phyloP scores from a whole-genome alignment of 2,888 invertebrate genomes.

The Sarcophaga carnaria region DNA sequence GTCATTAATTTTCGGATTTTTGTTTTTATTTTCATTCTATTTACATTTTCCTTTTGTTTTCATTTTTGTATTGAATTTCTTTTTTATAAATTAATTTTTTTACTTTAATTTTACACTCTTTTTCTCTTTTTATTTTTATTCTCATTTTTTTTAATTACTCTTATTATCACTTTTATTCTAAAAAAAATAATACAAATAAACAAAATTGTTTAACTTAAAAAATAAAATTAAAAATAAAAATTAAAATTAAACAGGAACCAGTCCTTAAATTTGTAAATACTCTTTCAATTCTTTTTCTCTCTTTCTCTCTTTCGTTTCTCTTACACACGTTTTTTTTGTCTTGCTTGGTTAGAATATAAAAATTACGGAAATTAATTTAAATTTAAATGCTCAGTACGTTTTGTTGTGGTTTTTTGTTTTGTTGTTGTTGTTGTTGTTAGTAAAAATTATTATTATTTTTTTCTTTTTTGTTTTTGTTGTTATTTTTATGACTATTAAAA shows the following conservation, averaged over 20 bases:
- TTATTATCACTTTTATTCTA: slow-evolving; percentile 56
- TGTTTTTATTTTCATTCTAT: slow-evolving; percentile 20
- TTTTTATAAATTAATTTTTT: slow-evolving; percentile 32
- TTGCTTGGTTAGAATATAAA: slow-evolving; percentile 21
- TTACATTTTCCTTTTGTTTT: slow-evolving; percentile 60
- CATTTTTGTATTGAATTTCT: slow-evolving; percentile 29
- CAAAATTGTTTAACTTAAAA: slow-evolving; percentile 46
- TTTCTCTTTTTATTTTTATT: slow-evolving; percentile 40
- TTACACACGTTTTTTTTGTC: slow-evolving; percentile 14
- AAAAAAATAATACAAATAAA: slow-evolving; percentile 30
- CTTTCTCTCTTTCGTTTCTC: slow-evolving; percentile 24
- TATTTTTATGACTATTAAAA: slow-evolving; percentile 62
- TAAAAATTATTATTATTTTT: slow-evolving; percentile 49
- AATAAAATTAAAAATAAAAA: slow-evolving; percentile 42
- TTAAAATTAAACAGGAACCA: slow-evolving; percentile 60
- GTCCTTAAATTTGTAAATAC: slow-evolving; percentile 53
- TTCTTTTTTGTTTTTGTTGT: slow-evolving; percentile 30
- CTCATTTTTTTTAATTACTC: not conserved
- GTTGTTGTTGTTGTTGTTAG: slow-evolving; percentile 56
- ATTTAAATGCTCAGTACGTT: slow-evolving; percentile 59
- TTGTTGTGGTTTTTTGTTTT: slow-evolving; percentile 51
- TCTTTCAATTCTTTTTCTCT: not conserved
- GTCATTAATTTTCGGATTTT: slow-evolving; percentile 6
- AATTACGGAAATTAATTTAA: slow-evolving; percentile 12
- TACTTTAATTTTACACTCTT: slow-evolving; percentile 19